Evolutionary conservation across 2,888 invertebrate species (phyloP), one percentile per base, ranked within the genome.

Genomic region (Parasteatoda lunata): DNA sequence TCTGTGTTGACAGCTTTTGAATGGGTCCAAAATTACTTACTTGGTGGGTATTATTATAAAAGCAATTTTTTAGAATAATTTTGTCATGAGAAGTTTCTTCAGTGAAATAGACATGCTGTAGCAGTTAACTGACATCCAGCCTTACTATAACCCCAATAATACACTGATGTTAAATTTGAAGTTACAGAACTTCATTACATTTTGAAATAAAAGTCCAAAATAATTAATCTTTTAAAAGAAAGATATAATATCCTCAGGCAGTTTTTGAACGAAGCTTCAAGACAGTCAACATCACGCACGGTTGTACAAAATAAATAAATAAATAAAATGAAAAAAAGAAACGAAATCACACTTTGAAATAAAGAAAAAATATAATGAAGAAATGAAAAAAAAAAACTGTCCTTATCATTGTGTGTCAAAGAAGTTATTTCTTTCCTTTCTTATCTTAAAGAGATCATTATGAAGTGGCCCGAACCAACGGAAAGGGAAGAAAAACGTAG

Each of bases 391-490:
- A n/a, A 78, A 78, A 59, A 73, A 59, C 30, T 30, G 15, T 30
- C 66, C 45, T 73, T 65, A 78, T 78, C 84, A 73, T 73, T 68
- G 84, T 68, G 51, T 49, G 66, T 45, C 68, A 73, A 65, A 78
- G 54, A n/a, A 69, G 69, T 69, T 68, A 72, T 83, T 83, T 81
- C 69, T 81, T 68, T 75, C 75, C 54, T 69, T 48, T 51, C 72
- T 82, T 75, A 82, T 82, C 75, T 68, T 68, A 76, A 80, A 49
- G 66, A 70, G 75, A 76, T 82, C 76, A 82, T 82, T 82, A 82
- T 70, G 82, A 59, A 8, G 15, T 15, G 70, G 65, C 45, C 51
- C 15, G 30, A 30, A 30, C 30, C 30, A 30, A 80, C 49, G 48
- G 72, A 72, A 65, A 71, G 49, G 52, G 78, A 59, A 77, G 49